Base-by-base conservation (phyloP, 2,888 invertebrate species). In the Physocephala rufipes region DNA sequence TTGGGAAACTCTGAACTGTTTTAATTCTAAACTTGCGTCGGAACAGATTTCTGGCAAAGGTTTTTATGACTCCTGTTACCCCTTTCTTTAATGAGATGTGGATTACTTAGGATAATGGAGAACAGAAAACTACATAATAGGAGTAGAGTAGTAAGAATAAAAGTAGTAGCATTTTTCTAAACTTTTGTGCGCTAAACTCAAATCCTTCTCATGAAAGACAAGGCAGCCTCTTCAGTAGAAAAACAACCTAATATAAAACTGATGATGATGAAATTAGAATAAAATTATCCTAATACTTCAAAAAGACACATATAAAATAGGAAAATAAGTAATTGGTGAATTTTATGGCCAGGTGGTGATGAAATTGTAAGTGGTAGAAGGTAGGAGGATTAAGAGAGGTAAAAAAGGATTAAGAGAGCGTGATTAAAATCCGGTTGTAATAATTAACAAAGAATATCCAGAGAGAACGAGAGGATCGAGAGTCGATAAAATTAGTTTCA, bases 171-270 rank as follows among this genome's bases (percentile, higher is more conserved):
- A n/a, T n/a, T n/a, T n/a, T n/a, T 49, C 26, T 36, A 47, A 26
- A 5, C 47, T 19, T 24, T 64, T 63, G 62, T 65, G 66, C 70
- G 74, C 74, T 73, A 75, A 75, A 75, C 73, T 75, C 73, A 75
- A 75, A 72, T 75, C 74, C 70, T 72, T 12, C 62, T 61, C 61
- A 62, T 68, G 68, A 68, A 68, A 61, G 36, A 61, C 62, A 49
- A 49, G 53, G 45, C 26, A 15, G 67, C 43, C 58, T 47, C 47
- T 30, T 19, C 59, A 36, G 67, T 47, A 59, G 21, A 2, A 28
- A 36, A 19, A 5, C 59, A 30, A 19, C 43, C 43, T 13, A 21
- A 19, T 43, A 26, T 15, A 30, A 21, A 15, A 62, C n/a, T 15
- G 13, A 36, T 9, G 9, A 36, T 9, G 36, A 9, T 9, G 9